Base-by-base conservation (phyloP, 2,888 invertebrate species). In the Chloroclysta siterata region DNA sequence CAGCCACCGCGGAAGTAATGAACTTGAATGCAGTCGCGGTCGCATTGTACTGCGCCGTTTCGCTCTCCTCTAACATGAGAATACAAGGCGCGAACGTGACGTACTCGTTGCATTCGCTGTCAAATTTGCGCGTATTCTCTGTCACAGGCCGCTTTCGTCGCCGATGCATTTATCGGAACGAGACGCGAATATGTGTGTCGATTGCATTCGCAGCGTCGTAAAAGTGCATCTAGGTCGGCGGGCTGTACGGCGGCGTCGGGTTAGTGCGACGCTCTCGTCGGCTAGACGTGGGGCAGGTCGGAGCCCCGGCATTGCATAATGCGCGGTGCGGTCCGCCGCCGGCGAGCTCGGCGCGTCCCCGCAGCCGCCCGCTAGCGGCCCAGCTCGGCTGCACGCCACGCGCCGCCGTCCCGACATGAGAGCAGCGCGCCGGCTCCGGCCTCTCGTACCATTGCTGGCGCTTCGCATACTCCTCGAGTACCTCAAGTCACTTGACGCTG, bases 91-190 rank as follows among this genome's bases (percentile, higher is more conserved):
- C 82, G 87, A 92, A 85, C 82, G 91, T 87, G 92, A 91, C 87
- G 88, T 83, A 85, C 87, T 88, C 86, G 83, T 87, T 89, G 91
- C 90, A 89, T 84, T 89, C 84, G 85, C 89, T 88, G 90, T 90
- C 90, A 90, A 90, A 91, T 86, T 89, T 88, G 89, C 89, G 88
- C 89, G 90, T 90, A 90, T 90, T 91, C 87, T 89, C 91, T 89
- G 83, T 91, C 91, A 90, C 92, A 85, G 82, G 90, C 90, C 89
- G 92, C 91, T 90, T 90, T 92, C 91, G 89, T 91, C 90, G 90
- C 84, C 90, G 88, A 90, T 91, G 92, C 92, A 90, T 90, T 92
- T 91, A 91, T 93, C 90, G 91, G 90, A 93, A 93, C 90, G 93
- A 91, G 93, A 93, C 90, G 93, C 91, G 91, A 90, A 87, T 91